Percentiles rank a stretch among this genome's conserved stretches.
These are phyloP conservation scores for Pemphredon lugubris DNA, from an alignment of 2,888 invertebrate species.

Conservation along the genomic window DNA sequence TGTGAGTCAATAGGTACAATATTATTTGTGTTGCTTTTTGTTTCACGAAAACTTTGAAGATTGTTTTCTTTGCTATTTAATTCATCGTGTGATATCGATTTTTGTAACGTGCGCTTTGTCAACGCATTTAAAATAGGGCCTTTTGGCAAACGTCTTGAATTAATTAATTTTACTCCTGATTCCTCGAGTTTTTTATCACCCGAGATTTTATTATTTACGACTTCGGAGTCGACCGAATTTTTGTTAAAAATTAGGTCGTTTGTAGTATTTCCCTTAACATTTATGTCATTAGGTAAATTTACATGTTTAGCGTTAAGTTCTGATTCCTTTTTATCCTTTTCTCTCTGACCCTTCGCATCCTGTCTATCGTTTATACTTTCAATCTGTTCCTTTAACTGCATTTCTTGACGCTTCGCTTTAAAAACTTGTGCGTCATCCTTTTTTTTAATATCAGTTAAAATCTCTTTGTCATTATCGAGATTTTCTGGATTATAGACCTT, in stretches of 20 bases:
- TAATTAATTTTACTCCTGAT: conserved; percentile 5
- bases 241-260: not conserved
- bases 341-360: conserved; percentile 14
- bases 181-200: conserved; percentile 18
- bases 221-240: conserved; percentile 2
- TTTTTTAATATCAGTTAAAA: conserved; percentile 54
- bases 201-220: not conserved
- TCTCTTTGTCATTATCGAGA: conserved; percentile 54
- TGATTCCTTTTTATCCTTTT: not conserved
- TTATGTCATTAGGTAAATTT: not conserved
- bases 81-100: conserved; percentile 13
- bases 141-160: conserved; percentile 41
- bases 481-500: no score
- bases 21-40: not conserved
- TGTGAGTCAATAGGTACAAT: conserved; percentile 8
- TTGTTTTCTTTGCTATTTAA: conserved; percentile 11
- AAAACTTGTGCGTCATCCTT: not conserved
- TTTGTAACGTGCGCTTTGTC: conserved; percentile 52
- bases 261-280: conserved; percentile 10
- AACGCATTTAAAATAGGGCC: conserved; percentile 72
- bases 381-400: conserved; percentile 1
- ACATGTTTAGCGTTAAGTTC: conserved; percentile 4
- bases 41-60: conserved; percentile 14
- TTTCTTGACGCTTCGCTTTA: conserved; percentile 6
- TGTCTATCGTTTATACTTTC: not conserved